These are phyloP conservation scores for Girardia tigrina DNA, from an alignment of 2,888 invertebrate species.

Conservation along the genomic window DNA sequence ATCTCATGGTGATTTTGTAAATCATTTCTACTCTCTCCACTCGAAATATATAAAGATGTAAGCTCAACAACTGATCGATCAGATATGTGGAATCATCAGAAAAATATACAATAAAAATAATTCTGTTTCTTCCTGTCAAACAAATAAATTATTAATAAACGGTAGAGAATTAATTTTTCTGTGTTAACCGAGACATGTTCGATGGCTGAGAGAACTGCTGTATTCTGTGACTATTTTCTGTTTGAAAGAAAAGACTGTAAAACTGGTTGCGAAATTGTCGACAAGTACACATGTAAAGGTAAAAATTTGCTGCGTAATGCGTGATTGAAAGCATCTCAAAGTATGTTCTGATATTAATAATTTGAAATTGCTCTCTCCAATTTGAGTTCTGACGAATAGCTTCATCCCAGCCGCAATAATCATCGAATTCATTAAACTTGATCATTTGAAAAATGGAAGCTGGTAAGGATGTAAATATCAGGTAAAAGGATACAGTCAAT, in stretches of 20 bases:
- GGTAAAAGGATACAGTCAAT: slow-evolving; percentile 47
- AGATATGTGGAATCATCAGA: no score
- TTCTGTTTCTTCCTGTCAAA: no score
- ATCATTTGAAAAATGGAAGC: slow-evolving; percentile 44
- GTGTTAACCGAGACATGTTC: background rate
- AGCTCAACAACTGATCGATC: no score
- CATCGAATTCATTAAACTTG: slow-evolving; percentile 38
- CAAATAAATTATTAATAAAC: no score
- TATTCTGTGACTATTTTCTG: background rate
- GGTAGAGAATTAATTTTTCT: background rate
- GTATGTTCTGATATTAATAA: background rate
- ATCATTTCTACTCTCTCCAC: no score
- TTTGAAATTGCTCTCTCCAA: slow-evolving; percentile 41
- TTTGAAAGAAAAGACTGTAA: background rate
- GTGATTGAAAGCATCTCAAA: slow-evolving; percentile 40
- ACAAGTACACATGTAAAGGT: slow-evolving; percentile 47
- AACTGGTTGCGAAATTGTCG: slow-evolving; percentile 45
- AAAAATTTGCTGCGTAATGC: slow-evolving; percentile 38
- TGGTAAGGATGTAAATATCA: slow-evolving; percentile 47
- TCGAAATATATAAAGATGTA: no score
- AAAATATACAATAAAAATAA: no score
- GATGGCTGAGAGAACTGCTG: background rate
- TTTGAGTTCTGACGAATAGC: slow-evolving; percentile 40
- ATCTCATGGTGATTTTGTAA: no score
- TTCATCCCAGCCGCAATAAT: slow-evolving; percentile 39